These are phyloP conservation scores for Myiopsitta monachus DNA, from an alignment of 2,113 vertebrate genomes.

Conservation along the genomic window DNA sequence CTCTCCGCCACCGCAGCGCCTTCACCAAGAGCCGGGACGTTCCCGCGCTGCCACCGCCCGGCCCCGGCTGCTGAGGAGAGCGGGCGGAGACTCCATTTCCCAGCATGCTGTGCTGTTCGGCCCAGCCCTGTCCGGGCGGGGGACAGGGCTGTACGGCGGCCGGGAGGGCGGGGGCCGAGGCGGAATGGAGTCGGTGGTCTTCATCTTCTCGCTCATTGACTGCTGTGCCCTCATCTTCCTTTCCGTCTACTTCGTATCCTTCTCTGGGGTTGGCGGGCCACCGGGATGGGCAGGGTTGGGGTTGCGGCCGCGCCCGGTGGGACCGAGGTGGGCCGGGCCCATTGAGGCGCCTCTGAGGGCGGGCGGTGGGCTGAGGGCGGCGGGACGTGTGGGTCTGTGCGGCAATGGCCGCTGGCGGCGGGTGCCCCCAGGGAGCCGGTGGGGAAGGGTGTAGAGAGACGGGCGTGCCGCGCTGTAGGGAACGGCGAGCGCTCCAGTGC, in stretches of 20 bases:
- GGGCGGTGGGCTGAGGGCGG: too few relatives aligned
- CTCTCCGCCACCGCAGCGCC: not conserved
- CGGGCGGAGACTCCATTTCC: not conserved
- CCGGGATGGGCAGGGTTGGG: not conserved
- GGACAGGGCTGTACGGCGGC: not conserved
- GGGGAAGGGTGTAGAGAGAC: too few relatives aligned
- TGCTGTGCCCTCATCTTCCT: slow-evolving; percentile 95
- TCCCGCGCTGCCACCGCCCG: too few relatives aligned
- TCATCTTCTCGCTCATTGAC: slow-evolving; percentile 90
- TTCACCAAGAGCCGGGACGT: rapidly evolving
- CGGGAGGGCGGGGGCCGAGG: not conserved
- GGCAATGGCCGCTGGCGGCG: not conserved
- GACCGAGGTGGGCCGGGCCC: not conserved
- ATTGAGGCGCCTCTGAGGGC: not conserved
- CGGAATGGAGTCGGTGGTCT: slow-evolving; percentile 90
- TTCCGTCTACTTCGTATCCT: slow-evolving; percentile 97
- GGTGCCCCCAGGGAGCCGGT: not conserved
- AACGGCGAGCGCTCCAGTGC: not conserved
- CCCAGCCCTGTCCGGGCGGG: not conserved
- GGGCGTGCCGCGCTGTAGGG: too few relatives aligned
- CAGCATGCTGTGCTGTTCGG: not conserved
- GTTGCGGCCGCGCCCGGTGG: not conserved
- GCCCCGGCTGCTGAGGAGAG: not conserved
- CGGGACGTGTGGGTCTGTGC: not conserved
- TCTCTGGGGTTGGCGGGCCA: not conserved